A percentile compares a stretch with the other conserved stretches of the same genome.
Evolutionary conservation across 1,140 invertebrate species (phyloP).

Genomic region (Apis dorsata): DNA sequence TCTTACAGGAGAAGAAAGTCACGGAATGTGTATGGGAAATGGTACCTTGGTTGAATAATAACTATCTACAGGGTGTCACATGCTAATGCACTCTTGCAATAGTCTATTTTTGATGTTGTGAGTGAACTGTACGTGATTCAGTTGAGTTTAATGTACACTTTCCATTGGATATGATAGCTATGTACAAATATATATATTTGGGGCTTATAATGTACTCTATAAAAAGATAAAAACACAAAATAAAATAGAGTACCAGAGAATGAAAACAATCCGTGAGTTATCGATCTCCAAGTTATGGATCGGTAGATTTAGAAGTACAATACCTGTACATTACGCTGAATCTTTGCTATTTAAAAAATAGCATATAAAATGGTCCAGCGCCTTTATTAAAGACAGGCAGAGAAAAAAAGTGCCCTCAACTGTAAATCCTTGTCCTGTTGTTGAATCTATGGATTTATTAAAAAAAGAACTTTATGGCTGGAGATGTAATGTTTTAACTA

Average conservation of each 20-base stretch:
- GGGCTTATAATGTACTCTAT: slow-evolving; percentile 73
- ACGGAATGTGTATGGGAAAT: slow-evolving; percentile 55
- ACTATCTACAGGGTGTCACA: slow-evolving; percentile 72
- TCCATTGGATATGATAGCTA: slow-evolving; percentile 75
- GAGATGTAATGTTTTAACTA: slow-evolving; percentile 53
- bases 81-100: slow-evolving; percentile 76
- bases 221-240: slow-evolving; percentile 61
- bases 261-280: slow-evolving; percentile 60
- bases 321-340: slow-evolving; percentile 70
- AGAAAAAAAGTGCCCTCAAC: slow-evolving; percentile 68
- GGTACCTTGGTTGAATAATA: slow-evolving; percentile 69
- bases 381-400: slow-evolving; percentile 65
- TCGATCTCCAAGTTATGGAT: slow-evolving; percentile 55
- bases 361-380: slow-evolving; percentile 61
- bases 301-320: slow-evolving; percentile 69
- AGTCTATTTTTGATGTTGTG: slow-evolving; percentile 79
- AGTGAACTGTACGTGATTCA: slow-evolving; percentile 75
- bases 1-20: slow-evolving; percentile 61
- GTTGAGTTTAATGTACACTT: slow-evolving; percentile 73
- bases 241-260: slow-evolving; percentile 40
- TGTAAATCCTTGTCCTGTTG: slow-evolving; percentile 61
- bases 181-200: slow-evolving; percentile 78
- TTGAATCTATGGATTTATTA: slow-evolving; percentile 55
- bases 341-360: slow-evolving; percentile 63
- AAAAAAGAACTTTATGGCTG: slow-evolving; percentile 44